Percentiles rank a stretch among this genome's conserved stretches.
Evolutionary conservation across 1,140 invertebrate species (phyloP).

Genomic region (Sesamia nonagrioides): DNA sequence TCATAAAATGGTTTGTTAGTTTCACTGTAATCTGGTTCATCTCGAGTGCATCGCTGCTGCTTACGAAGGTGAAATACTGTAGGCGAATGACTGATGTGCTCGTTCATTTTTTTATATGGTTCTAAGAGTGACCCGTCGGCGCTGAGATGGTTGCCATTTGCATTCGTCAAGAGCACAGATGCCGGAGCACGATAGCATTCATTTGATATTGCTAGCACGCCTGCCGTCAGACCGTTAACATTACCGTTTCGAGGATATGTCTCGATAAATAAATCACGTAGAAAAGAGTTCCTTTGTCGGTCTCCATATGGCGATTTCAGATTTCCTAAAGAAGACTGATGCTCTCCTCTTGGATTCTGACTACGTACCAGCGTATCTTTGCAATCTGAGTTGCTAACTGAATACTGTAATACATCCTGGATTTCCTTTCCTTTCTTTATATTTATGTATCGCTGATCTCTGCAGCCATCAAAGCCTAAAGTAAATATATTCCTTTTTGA

Average conservation of each 20-base stretch:
- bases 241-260: constrained; percentile 75
- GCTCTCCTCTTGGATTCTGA: constrained; percentile 59
- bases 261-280: constrained; percentile 79
- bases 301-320: constrained; percentile 61
- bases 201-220: constrained; percentile 77
- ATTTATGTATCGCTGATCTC: constrained; percentile 56
- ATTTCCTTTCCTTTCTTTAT: constrained; percentile 57
- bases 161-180: constrained; percentile 74
- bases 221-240: constrained; percentile 70
- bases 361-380: constrained; percentile 55
- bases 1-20: constrained; percentile 34
- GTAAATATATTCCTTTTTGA: constrained; percentile 49
- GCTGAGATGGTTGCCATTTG: constrained; percentile 68
- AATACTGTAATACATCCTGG: constrained; percentile 55
- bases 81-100: constrained; percentile 45
- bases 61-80: constrained; percentile 29
- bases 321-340: constrained; percentile 62
- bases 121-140: constrained; percentile 56
- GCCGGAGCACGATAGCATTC: constrained; percentile 68
- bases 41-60: constrained; percentile 36
- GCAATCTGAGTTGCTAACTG: constrained; percentile 53
- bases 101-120: constrained; percentile 54
- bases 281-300: constrained; percentile 73
- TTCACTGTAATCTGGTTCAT: constrained; percentile 41
- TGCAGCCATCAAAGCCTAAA: constrained; percentile 39